Conservation (phyloP, 1,140 invertebrate genomes). For the Drosophila tristis region DNA sequence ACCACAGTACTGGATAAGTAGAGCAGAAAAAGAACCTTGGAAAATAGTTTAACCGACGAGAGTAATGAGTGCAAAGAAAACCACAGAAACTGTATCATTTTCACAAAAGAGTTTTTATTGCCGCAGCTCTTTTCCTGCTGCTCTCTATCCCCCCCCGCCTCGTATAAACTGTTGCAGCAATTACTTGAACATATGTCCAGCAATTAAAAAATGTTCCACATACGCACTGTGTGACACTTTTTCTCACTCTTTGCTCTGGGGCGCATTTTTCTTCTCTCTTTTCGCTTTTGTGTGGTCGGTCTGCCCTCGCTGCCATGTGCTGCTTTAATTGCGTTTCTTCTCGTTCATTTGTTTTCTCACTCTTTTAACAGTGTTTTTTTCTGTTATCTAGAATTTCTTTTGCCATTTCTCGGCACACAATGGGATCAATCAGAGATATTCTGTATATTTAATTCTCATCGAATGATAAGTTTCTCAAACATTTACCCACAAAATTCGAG, state of each 20-base stretch:
- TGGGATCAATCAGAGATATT: constrained; percentile 8
- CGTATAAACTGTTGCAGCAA: constrained; percentile 62
- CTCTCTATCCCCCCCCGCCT: constrained; percentile 2
- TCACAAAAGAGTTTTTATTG: background rate
- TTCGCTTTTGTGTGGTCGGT: constrained; percentile 21
- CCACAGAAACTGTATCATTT: background rate
- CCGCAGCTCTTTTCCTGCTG: background rate
- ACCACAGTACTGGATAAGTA: too few relatives aligned
- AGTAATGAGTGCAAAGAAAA: background rate
- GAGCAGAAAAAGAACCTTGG: too few relatives aligned
- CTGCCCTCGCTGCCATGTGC: constrained; percentile 20
- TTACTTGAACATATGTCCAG: constrained; percentile 68
- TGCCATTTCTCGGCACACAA: background rate
- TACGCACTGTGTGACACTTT: constrained; percentile 61
- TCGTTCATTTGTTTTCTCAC: constrained; percentile 57
- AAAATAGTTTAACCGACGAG: constrained; percentile 16
- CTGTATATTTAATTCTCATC: constrained; percentile 14
- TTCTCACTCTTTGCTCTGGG: constrained; percentile 5
- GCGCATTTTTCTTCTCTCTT: constrained; percentile 28
- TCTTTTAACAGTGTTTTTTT: constrained; percentile 29
- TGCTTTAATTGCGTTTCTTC: constrained; percentile 45
- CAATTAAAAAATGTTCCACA: constrained; percentile 76
- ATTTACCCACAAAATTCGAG: constrained; percentile 16
- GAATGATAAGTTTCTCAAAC: constrained; percentile 33
- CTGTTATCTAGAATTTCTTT: constrained; percentile 23